phyloP scores from a whole-genome alignment of 1,140 invertebrate species.

The Drosophila takahashii region DNA sequence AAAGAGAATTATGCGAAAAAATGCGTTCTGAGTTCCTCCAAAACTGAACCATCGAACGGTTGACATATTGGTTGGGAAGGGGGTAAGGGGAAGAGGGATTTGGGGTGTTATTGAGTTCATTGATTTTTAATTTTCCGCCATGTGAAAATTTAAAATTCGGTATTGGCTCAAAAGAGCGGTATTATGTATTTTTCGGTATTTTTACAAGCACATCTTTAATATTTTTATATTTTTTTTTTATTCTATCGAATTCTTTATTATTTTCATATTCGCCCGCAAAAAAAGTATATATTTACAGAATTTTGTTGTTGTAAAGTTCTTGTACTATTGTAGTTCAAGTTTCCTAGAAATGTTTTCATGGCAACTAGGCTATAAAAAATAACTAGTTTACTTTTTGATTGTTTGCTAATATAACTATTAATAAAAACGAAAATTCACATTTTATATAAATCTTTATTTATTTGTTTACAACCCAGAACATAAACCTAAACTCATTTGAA shows the following conservation, averaged over 20 bases:
- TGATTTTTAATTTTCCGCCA: constrained; percentile 21
- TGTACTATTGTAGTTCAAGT: neutral
- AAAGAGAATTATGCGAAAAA: constrained; percentile 24
- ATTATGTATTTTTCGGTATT: no score
- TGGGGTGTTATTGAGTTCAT: constrained; percentile 15
- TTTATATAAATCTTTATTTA: no score
- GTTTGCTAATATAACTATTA: neutral
- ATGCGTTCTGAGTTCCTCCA: constrained; percentile 19
- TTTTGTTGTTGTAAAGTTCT: neutral
- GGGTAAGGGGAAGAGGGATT: no score
- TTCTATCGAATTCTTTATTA: no score
- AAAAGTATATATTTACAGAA: neutral
- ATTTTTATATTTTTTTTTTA: no score
- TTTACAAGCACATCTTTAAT: no score
- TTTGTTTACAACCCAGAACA: neutral
- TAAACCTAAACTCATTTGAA: neutral
- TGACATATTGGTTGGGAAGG: neutral
- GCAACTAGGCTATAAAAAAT: neutral
- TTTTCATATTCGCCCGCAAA: neutral
- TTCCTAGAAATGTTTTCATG: neutral
- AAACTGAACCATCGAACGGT: constrained; percentile 1
- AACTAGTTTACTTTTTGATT: neutral
- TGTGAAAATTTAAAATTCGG: neutral
- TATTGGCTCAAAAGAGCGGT: no score
- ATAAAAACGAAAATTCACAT: neutral